These are phyloP conservation scores for Troides aeacus DNA, from an alignment of 2,888 invertebrate species.

Conservation along the genomic window DNA sequence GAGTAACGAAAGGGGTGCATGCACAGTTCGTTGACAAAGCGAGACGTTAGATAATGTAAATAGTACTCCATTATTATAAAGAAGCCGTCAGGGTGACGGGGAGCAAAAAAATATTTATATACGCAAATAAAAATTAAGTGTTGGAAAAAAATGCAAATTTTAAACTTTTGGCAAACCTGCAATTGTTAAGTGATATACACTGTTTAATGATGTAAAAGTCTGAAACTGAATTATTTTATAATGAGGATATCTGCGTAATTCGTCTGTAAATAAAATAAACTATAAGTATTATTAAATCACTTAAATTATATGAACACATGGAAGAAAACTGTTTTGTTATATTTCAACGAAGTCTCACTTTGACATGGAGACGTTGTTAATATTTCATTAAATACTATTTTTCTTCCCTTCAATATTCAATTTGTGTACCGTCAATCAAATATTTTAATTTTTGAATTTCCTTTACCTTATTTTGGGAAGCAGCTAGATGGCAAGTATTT, in stretches of 20 bases:
- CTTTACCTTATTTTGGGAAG: constrained; percentile 87
- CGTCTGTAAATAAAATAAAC: constrained; percentile 50
- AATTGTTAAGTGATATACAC: constrained; percentile 72
- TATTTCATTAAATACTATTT: constrained; percentile 8
- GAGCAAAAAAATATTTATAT: constrained; percentile 46
- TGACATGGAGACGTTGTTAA: neutral
- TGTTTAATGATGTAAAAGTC: constrained; percentile 40
- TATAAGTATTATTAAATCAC: constrained; percentile 30
- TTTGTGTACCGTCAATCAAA: neutral
- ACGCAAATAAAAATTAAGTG: constrained; percentile 54
- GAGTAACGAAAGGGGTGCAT: constrained; percentile 44
- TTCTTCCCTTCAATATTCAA: constrained; percentile 28
- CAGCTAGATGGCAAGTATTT: constrained; percentile 66
- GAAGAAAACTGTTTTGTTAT: constrained; percentile 29
- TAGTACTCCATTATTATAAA: constrained; percentile 33
- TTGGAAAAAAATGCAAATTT: constrained; percentile 79
- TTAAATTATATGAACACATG: neutral
- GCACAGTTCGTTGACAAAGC: constrained; percentile 42
- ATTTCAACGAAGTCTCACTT: constrained; percentile 1
- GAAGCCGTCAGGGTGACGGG: constrained; percentile 48
- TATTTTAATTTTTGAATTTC: neutral
- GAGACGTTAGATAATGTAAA: constrained; percentile 27
- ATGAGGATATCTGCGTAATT: constrained; percentile 43
- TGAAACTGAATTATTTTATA: constrained; percentile 37
- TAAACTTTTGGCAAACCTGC: constrained; percentile 79